These are phyloP conservation scores for Ophioninae sp. DNA, from an alignment of 2,888 invertebrate species.

Conservation along the genomic window DNA sequence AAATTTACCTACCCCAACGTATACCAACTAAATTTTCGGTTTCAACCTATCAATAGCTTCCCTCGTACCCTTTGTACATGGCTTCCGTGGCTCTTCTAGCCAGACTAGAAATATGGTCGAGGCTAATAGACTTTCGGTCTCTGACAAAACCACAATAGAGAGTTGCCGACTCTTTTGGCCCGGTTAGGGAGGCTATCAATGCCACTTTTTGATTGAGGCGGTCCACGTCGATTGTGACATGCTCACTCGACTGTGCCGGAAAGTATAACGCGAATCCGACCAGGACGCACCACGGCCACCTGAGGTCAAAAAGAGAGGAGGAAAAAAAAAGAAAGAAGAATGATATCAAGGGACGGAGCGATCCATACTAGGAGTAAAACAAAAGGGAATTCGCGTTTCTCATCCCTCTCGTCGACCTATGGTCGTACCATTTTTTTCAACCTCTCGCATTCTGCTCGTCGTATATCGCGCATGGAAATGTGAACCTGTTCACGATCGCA, in stretches of 20 bases:
- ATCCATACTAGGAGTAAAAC: conserved; percentile 47
- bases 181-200: conserved; percentile 76
- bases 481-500: conserved; percentile 44
- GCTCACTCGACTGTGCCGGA: conserved; percentile 77
- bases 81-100: conserved; percentile 46
- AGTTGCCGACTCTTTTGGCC: conserved; percentile 62
- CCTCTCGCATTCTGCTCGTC: neutral
- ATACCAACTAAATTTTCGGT: no score
- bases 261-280: conserved; percentile 72
- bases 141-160: conserved; percentile 66
- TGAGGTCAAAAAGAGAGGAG: conserved; percentile 67
- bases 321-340: conserved; percentile 62
- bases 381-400: conserved; percentile 53
- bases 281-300: conserved; percentile 68
- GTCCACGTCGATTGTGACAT: conserved; percentile 79
- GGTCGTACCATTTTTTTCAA: conserved; percentile 56
- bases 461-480: conserved; percentile 46
- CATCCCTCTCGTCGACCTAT: conserved; percentile 29
- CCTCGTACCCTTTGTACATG: conserved; percentile 14
- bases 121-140: conserved; percentile 78
- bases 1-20: no score
- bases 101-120: conserved; percentile 61
- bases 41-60: neutral
- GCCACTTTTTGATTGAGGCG: conserved; percentile 79
- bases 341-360: conserved; percentile 40